A percentile compares a stretch with the other conserved stretches of the same genome.
Evolutionary conservation across 2,888 invertebrate species (phyloP).

Genomic region (Koerneria pararmatus): DNA sequence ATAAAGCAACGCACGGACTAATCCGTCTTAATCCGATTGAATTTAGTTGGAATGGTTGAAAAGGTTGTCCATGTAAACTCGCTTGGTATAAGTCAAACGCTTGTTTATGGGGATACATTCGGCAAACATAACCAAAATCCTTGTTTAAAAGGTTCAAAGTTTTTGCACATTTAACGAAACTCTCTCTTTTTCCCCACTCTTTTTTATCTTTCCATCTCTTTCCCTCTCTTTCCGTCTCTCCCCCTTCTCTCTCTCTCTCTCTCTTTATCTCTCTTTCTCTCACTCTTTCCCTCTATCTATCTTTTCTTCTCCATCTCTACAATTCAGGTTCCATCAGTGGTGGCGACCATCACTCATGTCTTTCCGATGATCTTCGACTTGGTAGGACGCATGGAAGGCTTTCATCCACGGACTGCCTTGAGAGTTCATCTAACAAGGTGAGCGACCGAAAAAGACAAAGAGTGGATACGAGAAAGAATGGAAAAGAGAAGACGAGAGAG

Average conservation of each 20-base stretch:
- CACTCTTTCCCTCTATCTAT: constrained; percentile 1
- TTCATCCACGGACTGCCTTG: constrained; percentile 87
- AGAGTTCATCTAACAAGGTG: constrained; percentile 84
- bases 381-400: constrained; percentile 74
- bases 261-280: background rate
- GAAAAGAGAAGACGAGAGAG: too few relatives aligned
- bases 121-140: too few relatives aligned
- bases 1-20: too few relatives aligned
- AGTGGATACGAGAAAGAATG: too few relatives aligned
- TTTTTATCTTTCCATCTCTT: background rate
- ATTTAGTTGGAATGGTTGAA: too few relatives aligned
- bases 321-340: constrained; percentile 73
- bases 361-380: constrained; percentile 88
- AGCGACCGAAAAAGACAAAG: too few relatives aligned
- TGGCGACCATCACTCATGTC: constrained; percentile 79
- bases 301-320: constrained; percentile 5
- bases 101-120: too few relatives aligned
- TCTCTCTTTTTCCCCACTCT: background rate
- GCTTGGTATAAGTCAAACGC: too few relatives aligned
- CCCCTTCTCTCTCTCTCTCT: background rate
- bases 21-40: too few relatives aligned
- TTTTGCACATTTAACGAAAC: background rate
- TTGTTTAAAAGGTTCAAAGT: too few relatives aligned
- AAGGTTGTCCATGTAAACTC: too few relatives aligned
- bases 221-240: background rate